Evolutionary conservation across 2,797 vertebrate genomes (phyloP).

Genomic region (Mycteria americana): DNA sequence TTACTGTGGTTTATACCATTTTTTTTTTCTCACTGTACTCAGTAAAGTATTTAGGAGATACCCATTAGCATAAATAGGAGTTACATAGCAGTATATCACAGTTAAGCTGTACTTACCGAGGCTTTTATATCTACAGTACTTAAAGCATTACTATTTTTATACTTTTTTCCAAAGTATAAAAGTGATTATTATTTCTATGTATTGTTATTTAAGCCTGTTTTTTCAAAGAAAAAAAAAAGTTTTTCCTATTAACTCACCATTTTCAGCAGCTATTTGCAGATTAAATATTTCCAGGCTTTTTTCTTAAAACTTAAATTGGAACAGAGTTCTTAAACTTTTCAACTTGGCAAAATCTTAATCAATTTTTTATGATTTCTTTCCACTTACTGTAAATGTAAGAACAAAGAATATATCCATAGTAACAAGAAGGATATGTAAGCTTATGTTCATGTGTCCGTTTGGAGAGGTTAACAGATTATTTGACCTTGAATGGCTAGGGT

Average conservation of each 20-base stretch:
- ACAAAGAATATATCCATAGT: neutral
- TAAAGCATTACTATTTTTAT: neutral
- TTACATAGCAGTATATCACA: neutral
- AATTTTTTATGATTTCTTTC: conserved; percentile 22
- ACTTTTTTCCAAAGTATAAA: neutral
- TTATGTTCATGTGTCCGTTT: neutral
- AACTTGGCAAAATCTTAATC: neutral
- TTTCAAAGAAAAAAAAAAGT: neutral
- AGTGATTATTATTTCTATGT: neutral
- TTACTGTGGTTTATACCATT: neutral
- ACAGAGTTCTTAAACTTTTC: neutral
- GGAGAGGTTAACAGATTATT: conserved; percentile 18
- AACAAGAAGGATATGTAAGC: neutral
- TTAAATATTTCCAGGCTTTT: neutral
- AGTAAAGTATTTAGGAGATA: neutral
- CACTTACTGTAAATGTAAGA: neutral
- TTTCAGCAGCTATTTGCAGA: neutral
- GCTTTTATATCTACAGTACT: neutral
- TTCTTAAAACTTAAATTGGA: neutral
- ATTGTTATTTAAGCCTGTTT: neutral
- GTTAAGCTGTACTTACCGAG: neutral
- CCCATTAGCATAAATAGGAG: neutral
- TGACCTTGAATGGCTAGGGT: neutral
- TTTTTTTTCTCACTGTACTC: neutral
- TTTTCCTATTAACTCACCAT: neutral